Evolutionary conservation across 2,888 invertebrate genomes (phyloP).

Genomic region (Podotricha telesiphe): DNA sequence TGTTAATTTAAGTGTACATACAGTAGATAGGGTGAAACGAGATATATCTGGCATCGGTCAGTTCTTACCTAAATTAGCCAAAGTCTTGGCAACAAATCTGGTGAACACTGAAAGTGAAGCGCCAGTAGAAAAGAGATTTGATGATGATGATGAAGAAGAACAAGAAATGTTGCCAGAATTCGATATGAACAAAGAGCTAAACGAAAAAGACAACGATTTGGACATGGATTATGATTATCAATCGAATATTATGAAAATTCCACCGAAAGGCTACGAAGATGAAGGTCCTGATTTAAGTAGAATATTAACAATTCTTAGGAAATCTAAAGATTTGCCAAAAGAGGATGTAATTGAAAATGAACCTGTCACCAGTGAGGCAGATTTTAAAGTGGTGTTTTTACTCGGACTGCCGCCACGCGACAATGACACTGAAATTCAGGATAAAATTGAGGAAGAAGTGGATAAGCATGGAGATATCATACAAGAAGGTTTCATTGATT

Average conservation of each 20-base stretch:
- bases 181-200: slow-evolving; percentile 72
- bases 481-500: slow-evolving; percentile 92
- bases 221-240: slow-evolving; percentile 69
- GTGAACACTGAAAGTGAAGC: slow-evolving; percentile 56
- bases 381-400: slow-evolving; percentile 75
- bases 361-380: slow-evolving; percentile 52
- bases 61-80: slow-evolving; percentile 68
- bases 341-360: slow-evolving; percentile 46
- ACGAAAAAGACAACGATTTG: slow-evolving; percentile 54
- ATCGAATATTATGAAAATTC: slow-evolving; percentile 76
- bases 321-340: slow-evolving; percentile 56
- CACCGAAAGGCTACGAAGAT: slow-evolving; percentile 67
- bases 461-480: slow-evolving; percentile 89
- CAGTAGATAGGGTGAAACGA: slow-evolving; percentile 55
- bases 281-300: slow-evolving; percentile 58
- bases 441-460: slow-evolving; percentile 86
- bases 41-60: slow-evolving; percentile 62
- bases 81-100: slow-evolving; percentile 61
- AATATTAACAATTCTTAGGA: slow-evolving; percentile 58
- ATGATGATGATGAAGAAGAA: slow-evolving; percentile 62
- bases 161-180: slow-evolving; percentile 66
- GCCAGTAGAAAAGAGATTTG: slow-evolving; percentile 62
- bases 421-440: slow-evolving; percentile 83
- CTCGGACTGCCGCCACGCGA: slow-evolving; percentile 85
- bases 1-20: slow-evolving; percentile 47